Conservation (phyloP, 2,113 vertebrate genomes). For the Pontoporia blainvillei region DNA sequence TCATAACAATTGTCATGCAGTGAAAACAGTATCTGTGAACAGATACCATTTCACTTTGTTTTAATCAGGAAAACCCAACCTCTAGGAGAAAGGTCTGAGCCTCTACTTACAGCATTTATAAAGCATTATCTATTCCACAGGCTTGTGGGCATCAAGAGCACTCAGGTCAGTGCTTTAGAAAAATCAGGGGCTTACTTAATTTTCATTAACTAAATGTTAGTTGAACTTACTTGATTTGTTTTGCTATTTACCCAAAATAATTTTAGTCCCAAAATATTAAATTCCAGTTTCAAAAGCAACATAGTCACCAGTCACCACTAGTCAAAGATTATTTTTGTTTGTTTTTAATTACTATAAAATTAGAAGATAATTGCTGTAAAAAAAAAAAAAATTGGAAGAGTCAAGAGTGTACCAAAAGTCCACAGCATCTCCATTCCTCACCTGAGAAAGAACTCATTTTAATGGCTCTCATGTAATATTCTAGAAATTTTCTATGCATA, state of each 20-base stretch:
- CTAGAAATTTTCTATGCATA: background rate
- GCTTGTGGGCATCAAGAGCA: background rate
- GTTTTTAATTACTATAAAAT: constrained; percentile 35
- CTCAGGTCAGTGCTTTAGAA: background rate
- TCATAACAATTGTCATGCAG: background rate
- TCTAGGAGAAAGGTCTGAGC: background rate
- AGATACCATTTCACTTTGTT: background rate
- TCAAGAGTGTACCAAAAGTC: background rate
- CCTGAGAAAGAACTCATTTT: background rate
- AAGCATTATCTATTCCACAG: background rate
- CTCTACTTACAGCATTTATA: background rate
- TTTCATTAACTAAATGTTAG: background rate
- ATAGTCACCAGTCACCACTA: background rate
- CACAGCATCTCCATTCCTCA: background rate
- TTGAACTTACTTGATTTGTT: background rate
- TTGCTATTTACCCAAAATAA: background rate
- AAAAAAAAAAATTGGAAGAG: background rate
- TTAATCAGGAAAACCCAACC: background rate
- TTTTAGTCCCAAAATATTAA: constrained; percentile 22
- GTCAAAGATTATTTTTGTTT: constrained; percentile 14
- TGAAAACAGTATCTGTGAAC: background rate
- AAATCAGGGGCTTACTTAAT: background rate
- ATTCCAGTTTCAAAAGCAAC: constrained; percentile 38
- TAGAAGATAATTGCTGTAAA: constrained; percentile 16
- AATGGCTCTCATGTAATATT: background rate